A percentile compares a stretch with the other conserved stretches of the same genome.
Conservation (phyloP, 2,888 invertebrate species). For the Calameuta filiformis region DNA sequence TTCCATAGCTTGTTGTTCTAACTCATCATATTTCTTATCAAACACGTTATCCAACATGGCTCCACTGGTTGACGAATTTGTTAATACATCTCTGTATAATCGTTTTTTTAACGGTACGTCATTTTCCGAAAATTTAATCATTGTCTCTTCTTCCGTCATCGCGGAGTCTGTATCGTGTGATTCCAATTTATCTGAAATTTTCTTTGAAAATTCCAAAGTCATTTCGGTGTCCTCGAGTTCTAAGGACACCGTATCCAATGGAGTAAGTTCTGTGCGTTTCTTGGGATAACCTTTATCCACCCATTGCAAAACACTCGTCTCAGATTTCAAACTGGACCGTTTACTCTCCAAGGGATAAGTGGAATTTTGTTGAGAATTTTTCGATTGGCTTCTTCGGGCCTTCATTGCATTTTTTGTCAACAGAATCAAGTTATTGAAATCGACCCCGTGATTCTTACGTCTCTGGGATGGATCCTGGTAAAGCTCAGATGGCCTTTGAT, state of each 20-base stretch:
- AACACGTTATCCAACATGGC: constrained; percentile 38
- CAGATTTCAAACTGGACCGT: constrained; percentile 40
- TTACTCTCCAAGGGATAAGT: constrained; percentile 41
- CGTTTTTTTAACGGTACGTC: constrained; percentile 66
- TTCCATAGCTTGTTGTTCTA: constrained; percentile 76
- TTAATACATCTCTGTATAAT: constrained; percentile 70
- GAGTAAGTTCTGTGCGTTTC: constrained; percentile 36
- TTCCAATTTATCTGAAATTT: not conserved
- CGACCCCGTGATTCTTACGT: constrained; percentile 53
- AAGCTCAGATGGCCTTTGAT: constrained; percentile 54
- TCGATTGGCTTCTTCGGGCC: constrained; percentile 47
- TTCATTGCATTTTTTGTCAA: constrained; percentile 58
- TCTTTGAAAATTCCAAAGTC: constrained; percentile 27
- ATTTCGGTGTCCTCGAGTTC: constrained; percentile 35
- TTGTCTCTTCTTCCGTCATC: constrained; percentile 1
- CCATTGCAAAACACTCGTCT: constrained; percentile 41
- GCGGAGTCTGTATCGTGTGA: not conserved
- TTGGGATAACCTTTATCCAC: constrained; percentile 42
- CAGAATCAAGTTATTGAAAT: constrained; percentile 59
- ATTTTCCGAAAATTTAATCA: not conserved
- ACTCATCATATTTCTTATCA: constrained; percentile 65
- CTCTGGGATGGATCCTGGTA: constrained; percentile 47
- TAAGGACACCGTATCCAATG: constrained; percentile 36
- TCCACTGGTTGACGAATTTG: constrained; percentile 53
- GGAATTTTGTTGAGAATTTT: constrained; percentile 36